Evolutionary conservation across 2,888 invertebrate species (phyloP).

Genomic region (Acronicta alni): DNA sequence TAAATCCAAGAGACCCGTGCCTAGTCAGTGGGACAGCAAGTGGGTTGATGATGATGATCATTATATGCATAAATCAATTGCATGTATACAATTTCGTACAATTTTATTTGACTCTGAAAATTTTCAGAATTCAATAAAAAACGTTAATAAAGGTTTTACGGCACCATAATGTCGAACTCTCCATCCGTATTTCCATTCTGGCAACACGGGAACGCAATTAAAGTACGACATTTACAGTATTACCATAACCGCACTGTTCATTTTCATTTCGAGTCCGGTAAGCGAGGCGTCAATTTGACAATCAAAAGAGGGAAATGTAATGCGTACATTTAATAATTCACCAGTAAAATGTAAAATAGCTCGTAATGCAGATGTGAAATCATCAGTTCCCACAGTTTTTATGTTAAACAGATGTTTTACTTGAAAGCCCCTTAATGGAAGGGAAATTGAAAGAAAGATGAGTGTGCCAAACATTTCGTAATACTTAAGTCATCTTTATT

Average conservation of each 20-base stretch:
- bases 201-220: constrained; percentile 51
- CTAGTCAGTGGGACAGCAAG: too few species aligned
- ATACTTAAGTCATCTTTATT: neutral
- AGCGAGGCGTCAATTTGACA: constrained; percentile 52
- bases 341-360: constrained; percentile 47
- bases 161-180: constrained; percentile 7
- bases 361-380: constrained; percentile 34
- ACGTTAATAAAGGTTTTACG: constrained; percentile 1
- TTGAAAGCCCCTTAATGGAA: constrained; percentile 23
- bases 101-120: neutral
- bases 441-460: constrained; percentile 7
- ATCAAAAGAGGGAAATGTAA: constrained; percentile 28
- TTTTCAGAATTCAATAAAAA: constrained; percentile 4
- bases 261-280: constrained; percentile 49
- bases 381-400: constrained; percentile 29
- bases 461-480: neutral
- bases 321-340: constrained; percentile 35
- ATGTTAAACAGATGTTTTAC: constrained; percentile 39
- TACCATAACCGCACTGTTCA: constrained; percentile 53
- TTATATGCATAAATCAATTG: too few species aligned
- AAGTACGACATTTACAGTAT: constrained; percentile 46
- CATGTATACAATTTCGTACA: neutral
- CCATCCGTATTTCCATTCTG: constrained; percentile 17
- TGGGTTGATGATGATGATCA: too few species aligned
- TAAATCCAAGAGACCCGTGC: too few species aligned